A percentile compares a stretch with the other conserved stretches of the same genome.
These are phyloP conservation scores for Siderastrea siderea DNA, from an alignment of 92 coral and sea anemone genomes.

Conservation along the genomic window DNA sequence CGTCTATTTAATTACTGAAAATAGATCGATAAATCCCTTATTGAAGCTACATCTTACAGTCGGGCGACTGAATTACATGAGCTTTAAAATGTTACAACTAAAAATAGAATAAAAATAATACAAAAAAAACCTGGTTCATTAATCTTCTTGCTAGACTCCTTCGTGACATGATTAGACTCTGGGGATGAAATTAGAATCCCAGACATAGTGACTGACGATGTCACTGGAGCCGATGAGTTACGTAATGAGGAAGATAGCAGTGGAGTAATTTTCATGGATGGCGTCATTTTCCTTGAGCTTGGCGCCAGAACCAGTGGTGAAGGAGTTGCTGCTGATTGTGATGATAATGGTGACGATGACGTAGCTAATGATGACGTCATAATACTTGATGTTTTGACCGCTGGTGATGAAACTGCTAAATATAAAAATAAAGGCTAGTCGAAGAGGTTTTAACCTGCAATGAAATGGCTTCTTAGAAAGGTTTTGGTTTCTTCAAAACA, in stretches of 20 bases:
- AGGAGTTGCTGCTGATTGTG: neutral
- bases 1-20: too few relatives aligned
- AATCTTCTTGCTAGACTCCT: neutral
- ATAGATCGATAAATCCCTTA: too few relatives aligned
- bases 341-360: neutral
- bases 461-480: too few relatives aligned
- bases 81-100: too few relatives aligned
- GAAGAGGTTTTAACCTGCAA: too few relatives aligned
- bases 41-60: too few relatives aligned
- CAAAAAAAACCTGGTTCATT: neutral
- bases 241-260: neutral
- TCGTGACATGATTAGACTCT: neutral
- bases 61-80: too few relatives aligned
- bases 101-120: too few relatives aligned
- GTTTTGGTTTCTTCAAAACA: too few relatives aligned
- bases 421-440: too few relatives aligned
- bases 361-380: neutral
- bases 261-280: neutral
- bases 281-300: neutral
- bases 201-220: neutral
- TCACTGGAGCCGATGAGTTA: neutral
- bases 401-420: neutral
- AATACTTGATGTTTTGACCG: neutral
- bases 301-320: neutral
- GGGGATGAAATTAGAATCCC: neutral